These are phyloP conservation scores for Eriosoma lanigerum DNA, from an alignment of 1,140 invertebrate genomes.

Conservation along the genomic window DNA sequence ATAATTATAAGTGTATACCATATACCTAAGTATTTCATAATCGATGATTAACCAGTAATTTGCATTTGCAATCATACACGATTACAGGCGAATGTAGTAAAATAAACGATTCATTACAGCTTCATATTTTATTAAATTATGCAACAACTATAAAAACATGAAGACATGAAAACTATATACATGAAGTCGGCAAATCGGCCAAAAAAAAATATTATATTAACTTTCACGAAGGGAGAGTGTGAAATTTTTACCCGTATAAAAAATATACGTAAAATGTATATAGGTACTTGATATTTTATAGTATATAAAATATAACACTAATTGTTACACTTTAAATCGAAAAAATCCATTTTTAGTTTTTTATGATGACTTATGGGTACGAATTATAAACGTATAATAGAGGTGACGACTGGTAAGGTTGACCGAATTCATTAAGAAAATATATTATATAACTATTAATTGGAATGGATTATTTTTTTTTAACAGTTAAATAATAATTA, in stretches of 20 bases:
- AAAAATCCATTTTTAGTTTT: not conserved
- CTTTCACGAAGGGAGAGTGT: constrained; percentile 9
- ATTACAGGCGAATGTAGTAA: not conserved
- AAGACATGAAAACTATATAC: not conserved
- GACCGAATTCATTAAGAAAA: not conserved
- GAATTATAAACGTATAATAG: not conserved
- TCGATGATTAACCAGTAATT: not conserved
- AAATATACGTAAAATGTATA: not conserved
- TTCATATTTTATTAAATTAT: not conserved
- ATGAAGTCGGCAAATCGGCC: too few relatives aligned
- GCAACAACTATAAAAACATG: not conserved
- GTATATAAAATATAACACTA: not conserved
- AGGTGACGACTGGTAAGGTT: not conserved
- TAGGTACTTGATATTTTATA: not conserved
- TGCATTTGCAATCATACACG: not conserved
- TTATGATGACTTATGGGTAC: too few relatives aligned
- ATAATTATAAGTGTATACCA: too few relatives aligned
- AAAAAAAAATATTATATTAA: not conserved
- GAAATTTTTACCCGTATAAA: not conserved
- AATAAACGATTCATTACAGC: not conserved
- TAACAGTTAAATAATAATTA: too few relatives aligned
- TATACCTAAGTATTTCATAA: not conserved
- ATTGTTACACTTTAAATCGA: not conserved
- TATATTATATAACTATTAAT: too few relatives aligned
- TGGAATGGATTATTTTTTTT: too few relatives aligned